phyloP scores from a whole-genome alignment of 2,888 invertebrate genomes.

The Crocallis elinguaria region DNA sequence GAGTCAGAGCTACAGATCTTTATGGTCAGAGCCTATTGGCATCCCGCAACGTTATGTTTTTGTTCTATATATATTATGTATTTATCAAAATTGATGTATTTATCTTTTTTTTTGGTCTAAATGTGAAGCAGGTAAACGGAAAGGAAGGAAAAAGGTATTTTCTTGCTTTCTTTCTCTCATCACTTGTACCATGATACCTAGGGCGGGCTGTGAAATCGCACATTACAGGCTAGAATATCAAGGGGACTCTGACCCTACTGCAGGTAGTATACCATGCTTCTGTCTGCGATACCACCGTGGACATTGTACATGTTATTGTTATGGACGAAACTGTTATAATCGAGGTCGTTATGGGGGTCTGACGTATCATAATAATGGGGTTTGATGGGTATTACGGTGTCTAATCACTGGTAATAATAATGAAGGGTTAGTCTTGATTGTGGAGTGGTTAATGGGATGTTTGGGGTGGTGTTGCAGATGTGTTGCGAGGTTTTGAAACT shows the following conservation, averaged over 20 bases:
- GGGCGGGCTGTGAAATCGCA: slow-evolving; percentile 78
- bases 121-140: too few species aligned
- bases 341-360: slow-evolving; percentile 13
- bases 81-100: too few species aligned
- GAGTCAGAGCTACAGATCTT: too few species aligned
- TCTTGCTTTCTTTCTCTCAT: slow-evolving; percentile 29
- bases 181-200: slow-evolving; percentile 42
- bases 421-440: slow-evolving; percentile 14
- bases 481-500: background rate
- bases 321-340: slow-evolving; percentile 23
- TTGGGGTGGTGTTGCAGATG: too few species aligned
- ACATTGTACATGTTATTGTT: slow-evolving; percentile 14
- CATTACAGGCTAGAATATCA: slow-evolving; percentile 72
- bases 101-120: too few species aligned
- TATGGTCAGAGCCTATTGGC: too few species aligned
- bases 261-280: slow-evolving; percentile 20
- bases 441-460: slow-evolving; percentile 1
- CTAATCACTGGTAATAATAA: slow-evolving; percentile 14
- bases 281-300: slow-evolving; percentile 11
- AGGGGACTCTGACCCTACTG: slow-evolving; percentile 67
- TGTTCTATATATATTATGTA: too few species aligned
- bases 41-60: too few species aligned
- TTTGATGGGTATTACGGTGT: slow-evolving; percentile 1
- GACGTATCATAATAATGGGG: slow-evolving; percentile 13
- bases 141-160: background rate